A percentile compares a stretch with the other conserved stretches of the same genome.
Evolutionary conservation across 2,888 invertebrate genomes (phyloP).

Genomic region (Byasa hedistus): DNA sequence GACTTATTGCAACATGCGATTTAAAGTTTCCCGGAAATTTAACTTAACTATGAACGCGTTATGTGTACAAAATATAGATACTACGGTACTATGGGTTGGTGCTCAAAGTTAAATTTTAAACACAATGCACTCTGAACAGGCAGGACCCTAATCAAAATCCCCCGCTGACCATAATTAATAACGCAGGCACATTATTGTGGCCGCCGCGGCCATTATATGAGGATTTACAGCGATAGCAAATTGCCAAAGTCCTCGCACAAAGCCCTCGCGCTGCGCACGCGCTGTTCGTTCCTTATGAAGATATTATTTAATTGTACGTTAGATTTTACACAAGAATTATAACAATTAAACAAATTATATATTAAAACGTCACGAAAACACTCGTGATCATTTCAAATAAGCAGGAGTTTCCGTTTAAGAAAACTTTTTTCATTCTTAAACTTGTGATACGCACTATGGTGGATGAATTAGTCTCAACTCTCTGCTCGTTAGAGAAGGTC

Average conservation of each 20-base stretch:
- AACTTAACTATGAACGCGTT: too few species aligned
- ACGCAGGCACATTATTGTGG: conserved; percentile 7
- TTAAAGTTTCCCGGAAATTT: too few species aligned
- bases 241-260: conserved; percentile 15
- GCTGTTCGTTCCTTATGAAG: conserved; percentile 3
- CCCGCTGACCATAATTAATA: conserved; percentile 15
- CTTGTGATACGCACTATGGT: too few species aligned
- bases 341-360: not conserved
- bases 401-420: too few species aligned
- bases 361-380: not conserved
- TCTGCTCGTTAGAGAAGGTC: too few species aligned
- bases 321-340: not conserved
- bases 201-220: conserved; percentile 10
- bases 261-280: conserved; percentile 2
- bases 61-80: too few species aligned
- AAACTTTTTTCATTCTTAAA: too few species aligned
- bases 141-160: conserved; percentile 12
- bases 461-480: too few species aligned
- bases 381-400: too few species aligned
- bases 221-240: conserved; percentile 19
- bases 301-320: conserved; percentile 14
- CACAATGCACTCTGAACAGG: not conserved
- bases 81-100: not conserved
- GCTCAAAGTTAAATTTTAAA: not conserved
- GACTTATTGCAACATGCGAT: too few species aligned